phyloP scores from a whole-genome alignment of 2,113 vertebrate species.

The Casuarius casuarius region DNA sequence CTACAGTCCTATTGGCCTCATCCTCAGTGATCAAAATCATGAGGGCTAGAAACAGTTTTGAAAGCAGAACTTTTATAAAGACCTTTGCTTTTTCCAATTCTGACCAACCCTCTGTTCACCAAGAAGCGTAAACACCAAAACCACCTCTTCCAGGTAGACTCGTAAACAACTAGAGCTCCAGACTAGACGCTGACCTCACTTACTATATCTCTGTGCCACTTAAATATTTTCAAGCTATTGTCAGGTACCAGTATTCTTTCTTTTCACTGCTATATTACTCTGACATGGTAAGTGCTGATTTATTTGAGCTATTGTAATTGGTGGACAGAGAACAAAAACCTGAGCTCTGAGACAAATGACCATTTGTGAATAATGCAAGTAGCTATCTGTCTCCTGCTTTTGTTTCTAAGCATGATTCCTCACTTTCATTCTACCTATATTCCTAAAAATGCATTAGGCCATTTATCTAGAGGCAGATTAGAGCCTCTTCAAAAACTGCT shows the following conservation, averaged over 20 bases:
- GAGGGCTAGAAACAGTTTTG: neutral
- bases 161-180: constrained; percentile 14
- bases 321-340: neutral
- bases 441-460: neutral
- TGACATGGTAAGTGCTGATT: neutral
- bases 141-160: constrained; percentile 4
- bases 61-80: neutral
- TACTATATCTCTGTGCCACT: neutral
- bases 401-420: neutral
- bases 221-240: neutral
- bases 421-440: neutral
- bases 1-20: neutral
- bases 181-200: constrained; percentile 15
- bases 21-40: neutral
- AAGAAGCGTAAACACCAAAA: constrained; percentile 10
- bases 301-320: neutral
- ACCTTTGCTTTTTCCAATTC: constrained; percentile 18
- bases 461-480: neutral
- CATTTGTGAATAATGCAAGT: neutral
- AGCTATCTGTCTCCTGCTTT: neutral
- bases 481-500: neutral
- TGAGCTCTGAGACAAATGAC: neutral
- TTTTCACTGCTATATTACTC: neutral
- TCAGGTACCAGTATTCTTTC: neutral
- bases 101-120: constrained; percentile 13